Evolutionary conservation across 2,797 vertebrate genomes (phyloP), one percentile per base, ranked within the genome.

Genomic region (Hirundo rustica): DNA sequence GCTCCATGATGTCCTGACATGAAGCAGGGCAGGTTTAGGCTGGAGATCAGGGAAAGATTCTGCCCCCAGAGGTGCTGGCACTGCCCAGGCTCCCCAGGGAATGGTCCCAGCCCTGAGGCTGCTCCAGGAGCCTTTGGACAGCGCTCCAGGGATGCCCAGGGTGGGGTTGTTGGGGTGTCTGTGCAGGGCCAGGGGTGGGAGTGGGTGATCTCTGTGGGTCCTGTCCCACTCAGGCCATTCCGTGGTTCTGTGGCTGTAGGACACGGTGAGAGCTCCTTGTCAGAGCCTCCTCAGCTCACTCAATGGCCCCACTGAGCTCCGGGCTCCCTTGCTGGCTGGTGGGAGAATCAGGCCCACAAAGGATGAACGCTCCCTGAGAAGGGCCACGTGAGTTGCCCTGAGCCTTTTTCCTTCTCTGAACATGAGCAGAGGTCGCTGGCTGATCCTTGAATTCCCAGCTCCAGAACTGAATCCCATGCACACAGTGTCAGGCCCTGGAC

Each of bases 71-170:
- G 10, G n/a, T 51, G 36, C 17, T 40, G 58, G 57, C 79, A 71
- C 65, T 83, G 65, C 5, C 16, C 71, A 76, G 72, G 38, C 64
- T 89, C 32, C 71, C 72, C 57, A 76, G n/a, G 65, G 51, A 70
- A 57, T 45, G 72, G 32, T 1, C n/a, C 15, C 4, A 0, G 64
- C 64, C 48, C 27, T 0, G 1, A 70, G 44, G 51, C 51, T 87
- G 67, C 79, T 47, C 6, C 51, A 53, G 51, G n/a, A 45, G 65
- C 0, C 1, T 22, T 71, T 70, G 50, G 57, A 4, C 16, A 50
- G 1, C 0, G 0, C 22, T 68, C 36, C 34, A 18, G 65, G 64
- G 44, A 9, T 75, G 45, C 1, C 0, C 71, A 57, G 65, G 72
- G 16, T 48, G 50, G 44, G 72, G 7, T 8, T 65, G 7, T 5